phyloP scores from a whole-genome alignment of 2,113 vertebrate species.

The Pitta sordida region DNA sequence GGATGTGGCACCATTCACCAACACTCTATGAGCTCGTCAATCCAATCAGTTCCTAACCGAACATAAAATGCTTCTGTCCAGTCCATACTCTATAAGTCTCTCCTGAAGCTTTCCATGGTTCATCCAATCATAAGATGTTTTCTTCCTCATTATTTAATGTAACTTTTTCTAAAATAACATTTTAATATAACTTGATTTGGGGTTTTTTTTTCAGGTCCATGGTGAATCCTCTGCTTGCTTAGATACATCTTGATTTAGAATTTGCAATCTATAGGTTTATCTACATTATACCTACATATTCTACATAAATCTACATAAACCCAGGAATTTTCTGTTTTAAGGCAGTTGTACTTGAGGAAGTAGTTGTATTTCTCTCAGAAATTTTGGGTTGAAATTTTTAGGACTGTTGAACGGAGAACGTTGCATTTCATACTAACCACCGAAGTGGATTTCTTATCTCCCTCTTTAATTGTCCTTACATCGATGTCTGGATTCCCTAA shows the following conservation, averaged over 20 bases:
- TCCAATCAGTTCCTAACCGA: too few relatives aligned
- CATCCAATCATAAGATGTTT: background rate
- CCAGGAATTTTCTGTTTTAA: background rate
- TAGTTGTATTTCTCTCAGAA: background rate
- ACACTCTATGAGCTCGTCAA: too few relatives aligned
- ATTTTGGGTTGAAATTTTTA: background rate
- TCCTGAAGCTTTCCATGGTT: background rate
- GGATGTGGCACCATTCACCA: too few relatives aligned
- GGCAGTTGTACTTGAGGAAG: background rate
- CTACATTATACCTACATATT: too few relatives aligned
- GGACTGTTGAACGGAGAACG: background rate
- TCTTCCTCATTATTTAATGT: background rate
- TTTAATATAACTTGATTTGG: background rate
- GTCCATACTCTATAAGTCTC: too few relatives aligned
- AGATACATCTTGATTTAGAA: background rate
- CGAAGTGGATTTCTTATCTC: background rate
- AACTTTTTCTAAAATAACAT: background rate
- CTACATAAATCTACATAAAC: background rate
- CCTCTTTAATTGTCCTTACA: background rate
- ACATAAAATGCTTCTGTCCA: too few relatives aligned
- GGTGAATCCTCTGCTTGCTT: background rate
- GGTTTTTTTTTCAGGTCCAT: background rate
- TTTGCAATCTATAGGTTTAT: background rate
- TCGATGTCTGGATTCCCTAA: background rate
- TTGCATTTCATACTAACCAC: background rate